Percentiles rank a stretch among this genome's conserved stretches.
Evolutionary conservation across 1,140 invertebrate species (phyloP).

Genomic region (Euwallacea fornicatus): DNA sequence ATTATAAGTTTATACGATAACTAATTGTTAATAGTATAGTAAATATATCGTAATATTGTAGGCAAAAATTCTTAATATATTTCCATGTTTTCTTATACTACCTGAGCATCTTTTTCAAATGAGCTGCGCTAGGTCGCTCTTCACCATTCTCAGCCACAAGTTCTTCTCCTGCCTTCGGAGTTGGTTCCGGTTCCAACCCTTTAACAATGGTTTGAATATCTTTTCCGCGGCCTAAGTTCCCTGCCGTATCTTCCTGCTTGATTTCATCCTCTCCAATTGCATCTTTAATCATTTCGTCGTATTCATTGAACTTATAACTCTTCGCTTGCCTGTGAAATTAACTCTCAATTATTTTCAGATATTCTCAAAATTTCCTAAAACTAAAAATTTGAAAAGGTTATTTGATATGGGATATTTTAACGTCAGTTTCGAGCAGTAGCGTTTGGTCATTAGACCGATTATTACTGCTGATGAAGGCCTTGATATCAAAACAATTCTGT

Average conservation of each 20-base stretch:
- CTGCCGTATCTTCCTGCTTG: slow-evolving; percentile 29
- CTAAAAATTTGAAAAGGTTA: not conserved
- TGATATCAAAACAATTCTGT: no score
- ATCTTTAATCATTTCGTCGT: slow-evolving; percentile 90
- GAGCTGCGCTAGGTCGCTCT: slow-evolving; percentile 18
- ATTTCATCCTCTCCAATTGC: slow-evolving; percentile 70
- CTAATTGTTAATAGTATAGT: not conserved
- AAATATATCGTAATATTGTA: not conserved
- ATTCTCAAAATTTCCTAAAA: not conserved
- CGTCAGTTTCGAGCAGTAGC: not conserved
- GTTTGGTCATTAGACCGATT: not conserved
- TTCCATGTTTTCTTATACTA: not conserved
- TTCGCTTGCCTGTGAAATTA: slow-evolving; percentile 61
- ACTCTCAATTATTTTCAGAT: not conserved
- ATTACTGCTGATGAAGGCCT: no score
- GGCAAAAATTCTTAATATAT: not conserved
- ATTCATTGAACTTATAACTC: slow-evolving; percentile 87
- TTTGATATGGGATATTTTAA: not conserved
- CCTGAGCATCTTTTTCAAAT: slow-evolving; percentile 31
- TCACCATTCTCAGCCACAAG: slow-evolving; percentile 51
- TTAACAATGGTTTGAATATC: slow-evolving; percentile 88
- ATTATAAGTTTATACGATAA: not conserved
- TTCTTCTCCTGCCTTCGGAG: slow-evolving; percentile 49
- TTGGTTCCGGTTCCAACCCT: slow-evolving; percentile 70
- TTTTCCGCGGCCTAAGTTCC: slow-evolving; percentile 72